These are phyloP conservation scores for Rallus limicola DNA, from an alignment of 2,113 vertebrate genomes.

Conservation along the genomic window DNA sequence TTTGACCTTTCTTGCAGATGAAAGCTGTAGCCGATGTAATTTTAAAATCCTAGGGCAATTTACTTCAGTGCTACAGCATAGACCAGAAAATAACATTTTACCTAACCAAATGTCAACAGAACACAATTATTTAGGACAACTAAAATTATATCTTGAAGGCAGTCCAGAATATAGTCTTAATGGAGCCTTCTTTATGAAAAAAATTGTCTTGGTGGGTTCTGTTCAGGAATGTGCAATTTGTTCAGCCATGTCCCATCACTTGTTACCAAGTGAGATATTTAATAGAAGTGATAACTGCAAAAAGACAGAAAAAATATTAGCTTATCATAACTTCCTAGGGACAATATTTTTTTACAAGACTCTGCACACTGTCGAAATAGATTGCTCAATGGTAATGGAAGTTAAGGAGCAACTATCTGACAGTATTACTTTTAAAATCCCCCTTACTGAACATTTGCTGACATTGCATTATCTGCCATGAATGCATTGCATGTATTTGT, in stretches of 20 bases:
- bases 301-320: constrained; percentile 32
- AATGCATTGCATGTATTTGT: constrained; percentile 3
- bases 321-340: constrained; percentile 21
- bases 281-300: constrained; percentile 6
- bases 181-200: not conserved
- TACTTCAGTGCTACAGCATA: not conserved
- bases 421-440: not conserved
- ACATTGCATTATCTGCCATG: not conserved
- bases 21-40: not conserved
- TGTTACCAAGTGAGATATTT: not conserved
- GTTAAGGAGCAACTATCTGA: not conserved
- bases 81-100: not conserved
- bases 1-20: constrained; percentile 44
- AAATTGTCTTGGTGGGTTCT: not conserved
- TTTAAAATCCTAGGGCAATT: constrained; percentile 35
- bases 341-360: constrained; percentile 33
- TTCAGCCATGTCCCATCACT: not conserved
- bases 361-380: constrained; percentile 21
- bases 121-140: not conserved
- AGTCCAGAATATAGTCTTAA: not conserved
- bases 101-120: not conserved
- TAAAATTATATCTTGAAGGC: not conserved
- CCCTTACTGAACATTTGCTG: constrained; percentile 6
- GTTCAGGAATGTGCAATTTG: not conserved
- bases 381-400: constrained; percentile 13